Percentiles rank a stretch among this genome's conserved stretches.
Evolutionary conservation across 2,888 invertebrate genomes (phyloP).

Genomic region (Cheilosia grossa): DNA sequence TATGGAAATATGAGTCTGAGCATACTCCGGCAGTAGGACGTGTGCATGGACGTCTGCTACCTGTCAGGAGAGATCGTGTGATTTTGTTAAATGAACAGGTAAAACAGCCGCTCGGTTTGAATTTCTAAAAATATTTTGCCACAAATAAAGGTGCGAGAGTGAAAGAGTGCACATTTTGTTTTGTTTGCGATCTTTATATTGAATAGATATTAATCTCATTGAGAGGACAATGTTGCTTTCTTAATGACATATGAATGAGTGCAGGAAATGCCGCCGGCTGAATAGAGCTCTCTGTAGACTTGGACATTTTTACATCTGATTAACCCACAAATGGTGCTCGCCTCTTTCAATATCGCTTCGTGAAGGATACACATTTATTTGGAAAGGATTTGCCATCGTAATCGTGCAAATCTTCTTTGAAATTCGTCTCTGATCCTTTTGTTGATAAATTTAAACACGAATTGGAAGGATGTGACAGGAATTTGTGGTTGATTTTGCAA

Average conservation of each 20-base stretch:
- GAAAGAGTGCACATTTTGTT: background rate
- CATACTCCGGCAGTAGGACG: constrained; percentile 13
- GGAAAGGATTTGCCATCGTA: background rate
- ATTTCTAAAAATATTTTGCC: background rate
- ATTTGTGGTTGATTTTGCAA: too few relatives aligned
- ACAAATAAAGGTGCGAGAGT: background rate
- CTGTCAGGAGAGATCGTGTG: constrained; percentile 37
- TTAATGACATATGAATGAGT: constrained; percentile 14
- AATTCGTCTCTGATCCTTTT: background rate
- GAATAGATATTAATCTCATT: background rate
- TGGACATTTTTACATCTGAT: constrained; percentile 3
- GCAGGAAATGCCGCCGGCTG: constrained; percentile 8
- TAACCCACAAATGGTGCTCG: constrained; percentile 15
- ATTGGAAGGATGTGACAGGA: background rate
- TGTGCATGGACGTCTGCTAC: constrained; percentile 63
- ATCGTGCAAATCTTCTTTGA: background rate
- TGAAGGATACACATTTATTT: background rate
- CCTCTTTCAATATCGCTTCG: background rate
- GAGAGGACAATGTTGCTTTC: constrained; percentile 7
- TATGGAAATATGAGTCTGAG: background rate
- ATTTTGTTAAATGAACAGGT: constrained; percentile 27
- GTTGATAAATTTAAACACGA: background rate
- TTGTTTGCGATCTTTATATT: background rate
- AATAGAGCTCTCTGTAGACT: background rate
- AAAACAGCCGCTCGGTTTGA: background rate